Percentiles rank a stretch among this genome's conserved stretches.
Evolutionary conservation across 2,113 vertebrate species (phyloP).

Genomic region (Urocynchramus pylzowi): DNA sequence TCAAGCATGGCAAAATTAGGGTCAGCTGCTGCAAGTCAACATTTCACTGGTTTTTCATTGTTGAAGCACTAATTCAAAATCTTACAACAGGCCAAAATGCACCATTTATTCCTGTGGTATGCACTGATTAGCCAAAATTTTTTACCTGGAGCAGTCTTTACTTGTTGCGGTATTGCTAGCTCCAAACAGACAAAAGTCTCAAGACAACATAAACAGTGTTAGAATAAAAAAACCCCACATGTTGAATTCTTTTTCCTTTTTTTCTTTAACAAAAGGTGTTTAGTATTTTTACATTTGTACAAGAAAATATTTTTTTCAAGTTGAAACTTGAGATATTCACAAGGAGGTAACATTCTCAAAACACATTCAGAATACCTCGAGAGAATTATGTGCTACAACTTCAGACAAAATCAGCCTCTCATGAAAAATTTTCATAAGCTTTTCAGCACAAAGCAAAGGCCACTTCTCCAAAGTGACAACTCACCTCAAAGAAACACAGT

Average conservation of each 20-base stretch:
- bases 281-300: neutral
- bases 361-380: neutral
- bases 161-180: neutral
- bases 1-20: neutral
- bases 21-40: neutral
- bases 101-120: neutral
- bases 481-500: neutral
- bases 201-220: neutral
- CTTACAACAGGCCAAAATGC: neutral
- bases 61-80: neutral
- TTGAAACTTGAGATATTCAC: neutral
- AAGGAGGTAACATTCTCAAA: neutral
- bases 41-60: neutral
- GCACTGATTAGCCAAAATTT: neutral
- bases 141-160: neutral
- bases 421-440: neutral
- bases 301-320: neutral
- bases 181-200: neutral
- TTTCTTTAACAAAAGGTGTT: neutral
- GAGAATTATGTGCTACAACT: neutral
- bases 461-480: neutral
- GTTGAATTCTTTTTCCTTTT: rapidly evolving
- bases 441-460: neutral
- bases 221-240: neutral
- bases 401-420: neutral